Evolutionary conservation across 2,113 vertebrate species (phyloP), one percentile per base, ranked within the genome.

Genomic region (Corythaeola cristata): DNA sequence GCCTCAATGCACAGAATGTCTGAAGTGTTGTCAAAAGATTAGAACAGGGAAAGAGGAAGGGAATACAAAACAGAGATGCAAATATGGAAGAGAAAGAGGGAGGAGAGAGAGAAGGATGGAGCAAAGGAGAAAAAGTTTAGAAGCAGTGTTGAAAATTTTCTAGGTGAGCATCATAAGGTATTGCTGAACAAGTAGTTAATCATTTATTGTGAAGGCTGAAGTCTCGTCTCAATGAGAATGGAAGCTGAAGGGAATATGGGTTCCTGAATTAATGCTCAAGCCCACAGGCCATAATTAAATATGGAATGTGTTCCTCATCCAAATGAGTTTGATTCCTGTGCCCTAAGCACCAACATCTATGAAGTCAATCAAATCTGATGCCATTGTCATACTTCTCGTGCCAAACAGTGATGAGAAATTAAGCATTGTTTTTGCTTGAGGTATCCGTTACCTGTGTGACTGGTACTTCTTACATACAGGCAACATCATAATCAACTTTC

Each of bases 401-500:
- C 33, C 66, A 67, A 35, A 30, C 30, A 56, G 6, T 3, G 28
- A 39, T 62, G 41, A 87, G 78, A 59, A 90, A 86, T 53, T 21
- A n/a, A 37, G 37, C 21, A 6, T 47, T 74, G 53, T 35, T 89
- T 95, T 87, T 75, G 15, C 49, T 66, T 56, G 73, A 84, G 68
- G 45, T 85, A 60, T 3, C 11, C 8, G 3, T 60, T 27, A 44
- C 64, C 71, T 59, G 8, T 45, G 37, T 56, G 39, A 20, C 66
- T 95, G 79, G 77, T 52, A 39, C 76, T 83, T 76, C 81, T 74
- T 56, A 67, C 74, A n/a, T 27, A 44, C 55, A 89, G 83, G 39
- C 72, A 66, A 81, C 60, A 85, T 91, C 50, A 69, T 58, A 93
- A 93, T 93, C 81, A 88, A 50, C 81, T 96, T 97, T 76, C 94